Base-by-base conservation (phyloP, 2,113 vertebrate species). In the Columba livia region DNA sequence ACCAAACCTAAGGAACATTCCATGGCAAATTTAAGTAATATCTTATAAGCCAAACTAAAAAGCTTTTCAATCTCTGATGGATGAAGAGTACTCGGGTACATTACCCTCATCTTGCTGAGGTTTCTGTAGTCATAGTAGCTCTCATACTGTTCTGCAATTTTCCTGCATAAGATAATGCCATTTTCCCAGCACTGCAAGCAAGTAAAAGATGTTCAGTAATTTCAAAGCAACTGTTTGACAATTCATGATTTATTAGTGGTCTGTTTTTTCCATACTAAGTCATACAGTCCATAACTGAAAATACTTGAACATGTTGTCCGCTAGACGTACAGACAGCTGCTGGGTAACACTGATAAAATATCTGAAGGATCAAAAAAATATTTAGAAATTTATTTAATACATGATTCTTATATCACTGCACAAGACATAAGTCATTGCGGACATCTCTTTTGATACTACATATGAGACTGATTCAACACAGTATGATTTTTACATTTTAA, bases 31-130 rank as follows among this genome's bases (percentile, higher is more conserved):
- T 61, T 80, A 60, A 36, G 23, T 58, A 60, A 12, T 25, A 20
- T 19, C 51, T 89, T 44, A 64, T 60, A 86, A 70, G 14, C 5
- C 19, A 89, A 84, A 89, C 42, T 34, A 54, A 72, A 89, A 70
- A 73, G 12, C 44, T 60, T 65, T 79, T 79, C 15, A 11, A 25
- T 65, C 34, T 58, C 42, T 42, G 44, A 65, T 44, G 66, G n/a
- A 83, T 47, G 17, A 90, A 54, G 82, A 32, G 28, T 54, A 90
- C 42, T 60, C 20, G 24, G 71, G 54, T 82, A 96, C 83, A 57
- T 98, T 98, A 99, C 99, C 98, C 99, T 98, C 99, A 99, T 99
- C 97, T 99, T 99, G 98, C 99, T 99, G 96, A 99, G 97, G 96
- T 99, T 99, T 93, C 99, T 98, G 98, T 99, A 99, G 98, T 99